Evolutionary conservation across 1,140 invertebrate genomes (phyloP), one percentile per base, ranked within the genome.

Genomic region (Rhopalosiphum padi): DNA sequence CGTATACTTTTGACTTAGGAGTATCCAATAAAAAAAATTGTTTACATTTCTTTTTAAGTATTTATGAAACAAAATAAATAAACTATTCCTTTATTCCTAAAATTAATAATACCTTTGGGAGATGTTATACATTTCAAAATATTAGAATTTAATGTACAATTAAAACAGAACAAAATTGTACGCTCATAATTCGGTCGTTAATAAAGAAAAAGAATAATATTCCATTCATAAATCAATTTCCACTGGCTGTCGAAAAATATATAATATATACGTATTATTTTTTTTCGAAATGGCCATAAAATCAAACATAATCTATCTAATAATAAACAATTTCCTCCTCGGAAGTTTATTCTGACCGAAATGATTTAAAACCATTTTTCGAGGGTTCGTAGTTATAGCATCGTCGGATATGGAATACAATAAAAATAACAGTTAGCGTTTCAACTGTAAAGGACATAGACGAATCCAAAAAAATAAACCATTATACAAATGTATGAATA

Each of bases 361-460:
- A 41, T 86, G 83, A 86, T 86, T 41, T 86, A 43, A 86, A 86
- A 41, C 8, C 83, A 25, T 41, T 86, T 86, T 43, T 86, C 9
- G 23, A 41, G n/a, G n/a, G 83, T 6, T 43, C 23, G 23, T 41
- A 35, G 21, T 83, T 35, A 35, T n/a, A n/a, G 15, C 30, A 77
- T 15, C 23, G 30, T 46, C 43, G 85, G 83, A 85, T 41, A 85
- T 86, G 11, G 25, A 46, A n/a, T 46, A 46, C 30, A 89, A 53
- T 89, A 89, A 89, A 89, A 89, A n/a, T 53, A 11, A 48, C n/a
- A 89, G 21, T 53, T 37, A 37, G n/a, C n/a, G 25, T 53, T 89
- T 37, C 7, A 51, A 51, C 87, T 89, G 87, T 9, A 88, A 89
- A 89, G 48, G 46, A 89, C n/a, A 51, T 1, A 23, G 46, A 51